phyloP scores from a whole-genome alignment of 1,140 invertebrate genomes.

The Cataglyphis hispanica region DNA sequence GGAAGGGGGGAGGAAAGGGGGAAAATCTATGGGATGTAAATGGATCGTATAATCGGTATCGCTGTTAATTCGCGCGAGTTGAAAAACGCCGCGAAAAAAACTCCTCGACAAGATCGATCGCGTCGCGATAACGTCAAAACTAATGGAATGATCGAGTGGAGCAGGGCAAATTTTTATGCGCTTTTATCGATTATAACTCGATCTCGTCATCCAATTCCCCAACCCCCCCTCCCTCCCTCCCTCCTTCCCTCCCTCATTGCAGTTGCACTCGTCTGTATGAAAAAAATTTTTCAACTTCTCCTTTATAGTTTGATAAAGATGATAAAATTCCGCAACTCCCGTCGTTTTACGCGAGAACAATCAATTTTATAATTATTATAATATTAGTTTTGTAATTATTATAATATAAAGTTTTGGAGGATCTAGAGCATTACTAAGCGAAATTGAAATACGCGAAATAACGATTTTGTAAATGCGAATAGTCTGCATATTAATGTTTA shows the following conservation, averaged over 20 bases:
- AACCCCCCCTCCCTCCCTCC: too few relatives aligned
- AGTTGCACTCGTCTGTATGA: background rate
- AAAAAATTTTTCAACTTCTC: background rate
- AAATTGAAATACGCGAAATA: conserved; percentile 17
- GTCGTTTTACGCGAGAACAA: background rate
- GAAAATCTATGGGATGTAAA: conserved; percentile 57
- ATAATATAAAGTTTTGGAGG: conserved; percentile 8
- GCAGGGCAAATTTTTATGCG: conserved; percentile 35
- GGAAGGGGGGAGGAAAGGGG: background rate
- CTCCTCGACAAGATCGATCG: conserved; percentile 55
- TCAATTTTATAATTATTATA: conserved; percentile 41
- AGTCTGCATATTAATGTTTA: conserved; percentile 30
- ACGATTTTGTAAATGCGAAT: conserved; percentile 2
- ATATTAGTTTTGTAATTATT: conserved; percentile 28
- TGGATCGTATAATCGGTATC: conserved; percentile 74
- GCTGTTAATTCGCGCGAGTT: conserved; percentile 70
- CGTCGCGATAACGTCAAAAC: conserved; percentile 48
- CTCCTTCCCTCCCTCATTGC: background rate
- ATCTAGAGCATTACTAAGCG: background rate
- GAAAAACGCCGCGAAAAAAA: conserved; percentile 44
- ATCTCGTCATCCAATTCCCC: background rate
- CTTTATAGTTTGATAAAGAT: background rate
- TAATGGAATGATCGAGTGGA: conserved; percentile 48
- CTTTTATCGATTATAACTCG: conserved; percentile 15
- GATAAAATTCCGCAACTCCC: background rate